Base-by-base conservation (phyloP, 2,888 invertebrate genomes). In the Rotaria magnacalcarata region DNA sequence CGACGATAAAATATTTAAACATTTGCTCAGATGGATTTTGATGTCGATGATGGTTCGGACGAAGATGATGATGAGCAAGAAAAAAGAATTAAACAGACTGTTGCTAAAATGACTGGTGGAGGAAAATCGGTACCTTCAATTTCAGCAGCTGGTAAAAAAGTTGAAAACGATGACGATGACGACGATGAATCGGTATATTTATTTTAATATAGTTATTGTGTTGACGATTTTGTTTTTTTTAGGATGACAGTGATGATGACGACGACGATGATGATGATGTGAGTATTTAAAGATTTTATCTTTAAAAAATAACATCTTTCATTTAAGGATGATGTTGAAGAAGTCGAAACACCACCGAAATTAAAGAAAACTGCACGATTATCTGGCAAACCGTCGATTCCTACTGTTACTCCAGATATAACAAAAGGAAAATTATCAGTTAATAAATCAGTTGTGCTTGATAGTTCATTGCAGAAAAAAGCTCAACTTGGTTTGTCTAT, bases 21-120 rank as follows among this genome's bases (percentile, higher is more conserved):
- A 43, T 75, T 47, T 47, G 6, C 47, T 24, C 34, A 80, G 47
- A 80, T 47, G 80, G 80, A 80, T 43, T 43, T 47, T n/a, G 47
- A 43, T 24, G 80, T 0, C 6, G 80, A n/a, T 7, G n/a, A 80
- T n/a, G 80, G 47, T 43, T 21, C 21, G 6, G 75, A 75, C 21
- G 75, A 47, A 16, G 75, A 47, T 24, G 80, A 80, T 80, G 80
- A 80, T 47, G 80, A 80, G n/a, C 47, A 80, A 47, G 47, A 80
- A 80, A 41, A 67, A 19, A 67, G 34, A 16, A 43, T 80, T 24
- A 47, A 47, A 47, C 8, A 80, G 47, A 80, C 80, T n/a, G 80
- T 80, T 3, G 80, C 80, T 19, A 80, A 80, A 80, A 80, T 80
- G 80, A 19, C 47, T 80, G 80, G 47, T 67, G 67, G 67, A 34